A percentile compares a stretch with the other conserved stretches of the same genome.
Conservation (phyloP, 2,797 vertebrate genomes). For the Gadopsis marmoratus region DNA sequence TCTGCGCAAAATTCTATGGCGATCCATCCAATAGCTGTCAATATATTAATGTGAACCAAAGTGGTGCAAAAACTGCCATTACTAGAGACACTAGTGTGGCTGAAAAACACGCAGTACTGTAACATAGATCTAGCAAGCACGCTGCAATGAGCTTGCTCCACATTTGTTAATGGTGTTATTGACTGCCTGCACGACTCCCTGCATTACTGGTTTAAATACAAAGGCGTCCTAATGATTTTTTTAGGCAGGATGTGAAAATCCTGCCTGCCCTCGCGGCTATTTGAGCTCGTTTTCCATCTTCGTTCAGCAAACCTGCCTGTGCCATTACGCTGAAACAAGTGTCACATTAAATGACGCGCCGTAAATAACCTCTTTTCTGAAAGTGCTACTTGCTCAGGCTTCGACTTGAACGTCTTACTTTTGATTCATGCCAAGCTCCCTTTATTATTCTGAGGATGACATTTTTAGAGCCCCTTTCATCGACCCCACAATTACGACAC, state of each 20-base stretch:
- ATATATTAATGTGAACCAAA: not conserved
- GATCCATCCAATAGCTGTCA: not conserved
- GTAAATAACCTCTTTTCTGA: conserved; percentile 46
- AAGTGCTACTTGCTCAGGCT: conserved; percentile 31
- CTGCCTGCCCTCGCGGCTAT: conserved; percentile 27
- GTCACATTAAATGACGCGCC: conserved; percentile 27
- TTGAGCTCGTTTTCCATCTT: conserved; percentile 40
- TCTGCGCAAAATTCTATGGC: not conserved
- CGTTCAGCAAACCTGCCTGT: conserved; percentile 30
- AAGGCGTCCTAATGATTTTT: conserved; percentile 73
- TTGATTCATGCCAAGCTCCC: conserved; percentile 37
- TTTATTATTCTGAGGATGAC: conserved; percentile 49
- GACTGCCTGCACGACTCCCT: conserved; percentile 39
- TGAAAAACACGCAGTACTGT: not conserved
- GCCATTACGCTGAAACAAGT: conserved; percentile 29
- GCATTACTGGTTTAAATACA: conserved; percentile 52
- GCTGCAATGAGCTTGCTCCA: conserved; percentile 25
- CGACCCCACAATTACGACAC: conserved; percentile 26
- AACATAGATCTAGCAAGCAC: not conserved
- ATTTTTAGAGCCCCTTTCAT: conserved; percentile 51
- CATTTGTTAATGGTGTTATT: conserved; percentile 49
- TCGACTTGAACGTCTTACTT: conserved; percentile 42
- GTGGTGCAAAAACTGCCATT: not conserved
- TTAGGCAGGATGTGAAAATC: conserved; percentile 61
- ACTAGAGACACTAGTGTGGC: not conserved